phyloP scores from a whole-genome alignment of 37 sponge, comb jelly and placozoan genomes.

The Mnemiopsis leidyi region DNA sequence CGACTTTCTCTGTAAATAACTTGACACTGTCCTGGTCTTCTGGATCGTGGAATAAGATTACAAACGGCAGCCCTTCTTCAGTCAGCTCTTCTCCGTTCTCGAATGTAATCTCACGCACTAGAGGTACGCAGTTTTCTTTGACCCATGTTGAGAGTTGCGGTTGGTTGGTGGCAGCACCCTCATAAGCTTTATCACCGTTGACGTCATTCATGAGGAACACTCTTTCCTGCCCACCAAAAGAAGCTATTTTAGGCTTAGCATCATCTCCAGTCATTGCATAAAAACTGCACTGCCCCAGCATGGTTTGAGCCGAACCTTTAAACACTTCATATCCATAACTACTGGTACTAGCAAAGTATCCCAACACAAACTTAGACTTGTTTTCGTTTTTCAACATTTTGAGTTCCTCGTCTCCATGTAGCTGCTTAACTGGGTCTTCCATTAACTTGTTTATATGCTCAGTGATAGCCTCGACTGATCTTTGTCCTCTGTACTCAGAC shows the following conservation, averaged over 20 bases:
- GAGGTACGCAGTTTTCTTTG: slow-evolving; percentile 76
- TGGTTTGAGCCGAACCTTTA: slow-evolving; percentile 43
- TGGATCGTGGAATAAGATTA: slow-evolving; percentile 93
- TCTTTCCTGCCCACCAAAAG: slow-evolving; percentile 14
- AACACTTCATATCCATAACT: slow-evolving; percentile 38
- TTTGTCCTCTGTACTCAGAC: slow-evolving; percentile 65
- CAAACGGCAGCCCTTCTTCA: slow-evolving; percentile 94
- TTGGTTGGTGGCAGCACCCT: neutral
- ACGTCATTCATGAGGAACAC: slow-evolving; percentile 34
- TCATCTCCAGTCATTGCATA: slow-evolving; percentile 56
- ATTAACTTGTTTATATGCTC: slow-evolving; percentile 71
- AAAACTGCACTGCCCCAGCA: slow-evolving; percentile 30
- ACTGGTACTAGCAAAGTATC: neutral
- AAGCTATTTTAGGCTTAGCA: slow-evolving; percentile 19
- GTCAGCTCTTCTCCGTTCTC: slow-evolving; percentile 98
- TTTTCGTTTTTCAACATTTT: neutral
- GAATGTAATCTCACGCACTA: slow-evolving; percentile 97
- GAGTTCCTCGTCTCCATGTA: slow-evolving; percentile 27
- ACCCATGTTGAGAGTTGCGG: slow-evolving; percentile 73
- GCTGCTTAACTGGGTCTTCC: slow-evolving; percentile 69
- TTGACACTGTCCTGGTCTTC: slow-evolving; percentile 75
- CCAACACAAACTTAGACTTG: slow-evolving; percentile 41
- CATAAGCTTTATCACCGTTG: neutral
- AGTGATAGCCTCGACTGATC: slow-evolving; percentile 69
- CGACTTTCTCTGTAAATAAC: slow-evolving; percentile 74